Percentiles rank a stretch among this genome's conserved stretches.
Evolutionary conservation across 2,888 invertebrate species (phyloP).

Genomic region (Sepioteuthis lessoniana): DNA sequence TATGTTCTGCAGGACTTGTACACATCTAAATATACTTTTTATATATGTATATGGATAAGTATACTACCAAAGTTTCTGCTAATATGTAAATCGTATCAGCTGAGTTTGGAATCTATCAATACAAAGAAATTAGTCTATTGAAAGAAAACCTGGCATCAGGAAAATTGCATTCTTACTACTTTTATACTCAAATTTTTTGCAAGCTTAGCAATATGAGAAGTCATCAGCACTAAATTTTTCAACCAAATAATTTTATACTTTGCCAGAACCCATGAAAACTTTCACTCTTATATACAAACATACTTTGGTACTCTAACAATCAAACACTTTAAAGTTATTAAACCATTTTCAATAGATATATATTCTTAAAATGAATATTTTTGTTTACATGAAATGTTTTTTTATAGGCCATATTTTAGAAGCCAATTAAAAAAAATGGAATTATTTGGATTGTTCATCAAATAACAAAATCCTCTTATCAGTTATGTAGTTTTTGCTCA

Average conservation of each 20-base stretch:
- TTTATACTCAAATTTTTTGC: neutral
- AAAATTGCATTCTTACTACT: neutral
- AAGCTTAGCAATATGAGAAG: conserved; percentile 24
- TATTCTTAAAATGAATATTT: neutral
- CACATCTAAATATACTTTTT: neutral
- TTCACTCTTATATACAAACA: too few relatives aligned
- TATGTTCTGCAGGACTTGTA: conserved; percentile 42
- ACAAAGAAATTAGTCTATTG: neutral
- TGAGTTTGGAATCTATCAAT: neutral
- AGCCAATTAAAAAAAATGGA: neutral
- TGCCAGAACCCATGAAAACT: neutral
- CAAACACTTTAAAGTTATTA: too few relatives aligned
- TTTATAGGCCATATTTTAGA: neutral
- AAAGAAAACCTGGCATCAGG: neutral
- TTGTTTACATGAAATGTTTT: neutral
- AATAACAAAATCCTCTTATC: neutral
- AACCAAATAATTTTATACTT: neutral
- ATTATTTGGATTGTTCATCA: neutral
- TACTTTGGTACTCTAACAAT: neutral
- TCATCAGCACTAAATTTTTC: neutral
- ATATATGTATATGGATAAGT: neutral
- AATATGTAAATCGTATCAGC: too few relatives aligned
- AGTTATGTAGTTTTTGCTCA: neutral
- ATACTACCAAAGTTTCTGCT: conserved; percentile 8
- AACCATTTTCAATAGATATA: too few relatives aligned